A percentile compares a stretch with the other conserved stretches of the same genome.
Evolutionary conservation across 2,888 invertebrate species (phyloP).

Genomic region (Cacoxenus indagator): DNA sequence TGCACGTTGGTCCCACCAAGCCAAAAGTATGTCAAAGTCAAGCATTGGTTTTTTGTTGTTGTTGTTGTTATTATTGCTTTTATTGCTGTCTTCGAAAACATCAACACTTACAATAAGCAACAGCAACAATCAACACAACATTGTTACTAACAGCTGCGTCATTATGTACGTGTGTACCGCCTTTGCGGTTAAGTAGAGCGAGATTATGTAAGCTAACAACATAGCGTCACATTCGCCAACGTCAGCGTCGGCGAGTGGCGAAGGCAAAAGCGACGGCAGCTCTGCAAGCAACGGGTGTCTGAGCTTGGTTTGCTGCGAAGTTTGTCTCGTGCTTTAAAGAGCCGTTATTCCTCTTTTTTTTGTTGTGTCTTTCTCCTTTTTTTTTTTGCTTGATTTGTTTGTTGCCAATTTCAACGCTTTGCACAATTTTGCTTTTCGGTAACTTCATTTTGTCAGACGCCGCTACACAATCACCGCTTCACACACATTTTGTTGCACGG

Average conservation of each 20-base stretch:
- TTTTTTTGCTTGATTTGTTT: constrained; percentile 53
- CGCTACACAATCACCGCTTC: not conserved
- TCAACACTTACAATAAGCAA: not conserved
- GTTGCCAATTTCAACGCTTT: constrained; percentile 63
- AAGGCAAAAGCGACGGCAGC: constrained; percentile 16
- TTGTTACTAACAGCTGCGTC: not conserved
- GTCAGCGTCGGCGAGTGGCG: not conserved
- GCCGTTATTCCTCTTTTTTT: constrained; percentile 19
- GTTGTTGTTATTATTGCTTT: constrained; percentile 18
- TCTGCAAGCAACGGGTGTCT: constrained; percentile 36
- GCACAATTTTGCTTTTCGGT: constrained; percentile 5
- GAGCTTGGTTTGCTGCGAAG: constrained; percentile 23
- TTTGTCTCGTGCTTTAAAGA: not conserved
- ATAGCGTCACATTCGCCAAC: not conserved
- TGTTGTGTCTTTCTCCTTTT: constrained; percentile 25
- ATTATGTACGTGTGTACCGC: not conserved
- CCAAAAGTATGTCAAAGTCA: constrained; percentile 69
- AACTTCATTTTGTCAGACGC: not conserved
- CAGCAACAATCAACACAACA: not conserved
- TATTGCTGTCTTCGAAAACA: not conserved
- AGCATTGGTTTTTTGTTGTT: constrained; percentile 37
- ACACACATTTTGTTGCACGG: not conserved
- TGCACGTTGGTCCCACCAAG: constrained; percentile 39
- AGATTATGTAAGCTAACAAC: not conserved
- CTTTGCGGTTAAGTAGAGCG: not conserved